Evolutionary conservation across 1,140 invertebrate genomes (phyloP).

Genomic region (Scaptomyza graminum): DNA sequence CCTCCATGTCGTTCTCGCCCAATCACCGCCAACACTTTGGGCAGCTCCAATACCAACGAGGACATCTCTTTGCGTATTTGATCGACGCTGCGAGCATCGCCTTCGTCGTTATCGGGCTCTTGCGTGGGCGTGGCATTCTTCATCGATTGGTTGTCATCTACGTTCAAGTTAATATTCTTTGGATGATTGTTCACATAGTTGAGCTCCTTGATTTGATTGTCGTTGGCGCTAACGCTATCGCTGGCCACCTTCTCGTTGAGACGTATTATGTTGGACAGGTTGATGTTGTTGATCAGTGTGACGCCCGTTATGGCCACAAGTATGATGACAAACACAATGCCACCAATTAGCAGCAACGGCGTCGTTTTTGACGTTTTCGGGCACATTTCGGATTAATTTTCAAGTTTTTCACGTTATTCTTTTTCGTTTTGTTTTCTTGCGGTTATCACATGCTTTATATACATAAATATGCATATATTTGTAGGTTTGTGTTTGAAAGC

Average conservation of each 20-base stretch:
- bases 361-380: constrained; percentile 76
- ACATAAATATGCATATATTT: too few species aligned
- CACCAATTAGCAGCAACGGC: constrained; percentile 73
- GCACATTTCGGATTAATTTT: constrained; percentile 52
- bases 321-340: constrained; percentile 76
- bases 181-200: constrained; percentile 80
- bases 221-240: constrained; percentile 74
- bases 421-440: background rate
- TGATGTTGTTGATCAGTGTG: constrained; percentile 81
- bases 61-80: constrained; percentile 61
- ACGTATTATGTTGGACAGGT: constrained; percentile 79
- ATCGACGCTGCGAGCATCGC: constrained; percentile 40
- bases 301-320: constrained; percentile 76
- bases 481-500: too few species aligned
- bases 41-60: constrained; percentile 25
- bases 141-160: constrained; percentile 16
- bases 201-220: constrained; percentile 77
- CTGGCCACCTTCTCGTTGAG: constrained; percentile 82
- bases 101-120: constrained; percentile 30
- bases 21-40: constrained; percentile 50
- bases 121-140: constrained; percentile 36
- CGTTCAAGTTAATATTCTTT: constrained; percentile 37
- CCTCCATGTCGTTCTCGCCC: background rate
- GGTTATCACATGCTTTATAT: constrained; percentile 27
- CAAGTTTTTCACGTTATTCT: background rate